Evolutionary conservation across 2,113 vertebrate genomes (phyloP), one percentile per base, ranked within the genome.

Genomic region (Takifugu bimaculatus): DNA sequence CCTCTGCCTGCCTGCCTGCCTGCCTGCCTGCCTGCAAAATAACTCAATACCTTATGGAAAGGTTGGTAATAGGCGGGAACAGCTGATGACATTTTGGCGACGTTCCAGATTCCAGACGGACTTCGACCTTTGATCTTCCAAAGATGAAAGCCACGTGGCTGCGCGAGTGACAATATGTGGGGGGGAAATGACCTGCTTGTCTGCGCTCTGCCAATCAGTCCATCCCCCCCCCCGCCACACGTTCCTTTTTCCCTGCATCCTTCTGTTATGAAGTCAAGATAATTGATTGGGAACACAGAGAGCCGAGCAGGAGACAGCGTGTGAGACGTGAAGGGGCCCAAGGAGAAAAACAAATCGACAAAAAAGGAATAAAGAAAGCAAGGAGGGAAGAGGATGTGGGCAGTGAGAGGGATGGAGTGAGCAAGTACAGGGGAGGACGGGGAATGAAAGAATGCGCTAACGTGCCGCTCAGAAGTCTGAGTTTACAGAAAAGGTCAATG

Each of bases 371-470:
- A n/a, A 28, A 20, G 26, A 39, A 20, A 54, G 15, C 43, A 44
- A 70, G 26, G 39, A 59, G 28, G 57, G 54, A 52, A 56, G 20
- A 27, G 45, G 11, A 70, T 25, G 28, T 39, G 45, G 62, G 65
- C 27, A 43, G 50, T 32, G 52, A 62, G 50, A 54, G 27, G 39
- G 44, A 49, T 32, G 29, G 35, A 44, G 39, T 25, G 48, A 43
- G n/a, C 3, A 11, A 35, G 54, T 15, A 58, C 1, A 29, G 42
- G 27, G 66, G 25, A 12, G 26, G 42, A 35, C 20, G 12, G 4
- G 11, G 53, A 42, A 57, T 39, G 26, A 64, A 66, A 66, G 64
- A 68, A 67, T 73, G 54, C 10, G 15, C 42, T 47, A 73, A 54
- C 54, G 25, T 47, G 32, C 13, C 29, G 12, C n/a, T 26, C 14